Evolutionary conservation across 2,888 invertebrate species (phyloP).

Genomic region (Netelia fuscicornis): DNA sequence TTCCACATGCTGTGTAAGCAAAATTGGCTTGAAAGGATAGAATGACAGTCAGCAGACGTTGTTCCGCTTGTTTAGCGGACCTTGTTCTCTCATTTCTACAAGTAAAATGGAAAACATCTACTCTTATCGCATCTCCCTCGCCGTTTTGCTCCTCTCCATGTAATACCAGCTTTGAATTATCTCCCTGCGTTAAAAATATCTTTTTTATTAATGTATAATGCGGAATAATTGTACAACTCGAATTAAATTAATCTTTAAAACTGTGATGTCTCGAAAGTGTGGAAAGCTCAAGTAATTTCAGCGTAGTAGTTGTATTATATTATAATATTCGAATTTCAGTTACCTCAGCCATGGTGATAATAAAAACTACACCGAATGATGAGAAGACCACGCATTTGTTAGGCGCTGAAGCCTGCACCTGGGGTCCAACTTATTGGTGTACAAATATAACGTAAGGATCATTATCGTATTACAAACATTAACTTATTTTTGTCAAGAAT

Average conservation of each 20-base stretch:
- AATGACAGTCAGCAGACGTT: not conserved
- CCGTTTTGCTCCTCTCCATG: not conserved
- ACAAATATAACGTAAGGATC: slow-evolving; percentile 86
- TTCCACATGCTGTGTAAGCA: not conserved
- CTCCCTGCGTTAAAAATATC: slow-evolving; percentile 13
- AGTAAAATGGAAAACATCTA: slow-evolving; percentile 27
- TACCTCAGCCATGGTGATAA: slow-evolving; percentile 76
- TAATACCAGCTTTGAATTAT: slow-evolving; percentile 43
- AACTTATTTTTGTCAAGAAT: not conserved
- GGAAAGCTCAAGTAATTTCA: not conserved
- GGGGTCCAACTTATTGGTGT: slow-evolving; percentile 94
- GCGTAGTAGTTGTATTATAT: not conserved
- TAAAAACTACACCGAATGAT: slow-evolving; percentile 60
- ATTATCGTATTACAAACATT: not conserved
- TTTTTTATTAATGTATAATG: not conserved
- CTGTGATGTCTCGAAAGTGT: not conserved
- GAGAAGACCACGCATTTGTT: slow-evolving; percentile 71
- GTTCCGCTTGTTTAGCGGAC: slow-evolving; percentile 41
- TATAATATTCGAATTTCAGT: slow-evolving; percentile 72
- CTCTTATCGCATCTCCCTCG: slow-evolving; percentile 54
- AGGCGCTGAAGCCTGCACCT: slow-evolving; percentile 89
- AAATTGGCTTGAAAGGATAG: not conserved
- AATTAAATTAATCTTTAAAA: not conserved
- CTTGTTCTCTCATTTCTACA: slow-evolving; percentile 57
- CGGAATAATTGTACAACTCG: not conserved